Percentiles rank a stretch among this genome's conserved stretches.
Conservation (phyloP, 2,797 vertebrate species). For the Gila robusta region DNA sequence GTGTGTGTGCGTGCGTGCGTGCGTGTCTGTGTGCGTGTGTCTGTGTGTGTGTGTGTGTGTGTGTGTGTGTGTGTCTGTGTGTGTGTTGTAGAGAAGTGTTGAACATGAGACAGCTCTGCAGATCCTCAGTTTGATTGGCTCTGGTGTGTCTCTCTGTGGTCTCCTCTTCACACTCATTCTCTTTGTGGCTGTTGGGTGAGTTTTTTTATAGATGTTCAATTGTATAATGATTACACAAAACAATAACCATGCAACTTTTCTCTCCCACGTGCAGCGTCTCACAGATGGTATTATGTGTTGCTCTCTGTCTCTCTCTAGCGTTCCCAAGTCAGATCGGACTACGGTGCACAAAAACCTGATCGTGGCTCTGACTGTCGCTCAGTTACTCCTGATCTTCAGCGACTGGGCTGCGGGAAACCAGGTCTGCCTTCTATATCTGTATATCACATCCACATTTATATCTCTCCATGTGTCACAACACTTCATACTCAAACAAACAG, state of each 20-base stretch:
- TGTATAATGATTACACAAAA: background rate
- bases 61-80: no score
- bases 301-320: constrained; percentile 70
- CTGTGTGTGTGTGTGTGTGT: no score
- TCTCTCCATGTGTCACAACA: no score
- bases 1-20: no score
- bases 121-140: background rate
- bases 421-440: constrained; percentile 70
- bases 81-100: no score
- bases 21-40: no score
- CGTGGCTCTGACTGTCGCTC: constrained; percentile 84
- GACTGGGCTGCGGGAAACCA: constrained; percentile 83
- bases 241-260: background rate
- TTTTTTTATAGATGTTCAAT: constrained; percentile 4
- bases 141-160: constrained; percentile 60
- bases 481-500: background rate
- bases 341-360: constrained; percentile 95
- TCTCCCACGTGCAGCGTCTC: background rate
- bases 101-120: no score
- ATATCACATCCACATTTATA: background rate
- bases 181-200: constrained; percentile 90
- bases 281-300: background rate
- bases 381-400: constrained; percentile 89
- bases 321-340: constrained; percentile 88
- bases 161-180: constrained; percentile 89